phyloP scores from a whole-genome alignment of 1,140 invertebrate genomes.

The Drosophila pseudoobscura region DNA sequence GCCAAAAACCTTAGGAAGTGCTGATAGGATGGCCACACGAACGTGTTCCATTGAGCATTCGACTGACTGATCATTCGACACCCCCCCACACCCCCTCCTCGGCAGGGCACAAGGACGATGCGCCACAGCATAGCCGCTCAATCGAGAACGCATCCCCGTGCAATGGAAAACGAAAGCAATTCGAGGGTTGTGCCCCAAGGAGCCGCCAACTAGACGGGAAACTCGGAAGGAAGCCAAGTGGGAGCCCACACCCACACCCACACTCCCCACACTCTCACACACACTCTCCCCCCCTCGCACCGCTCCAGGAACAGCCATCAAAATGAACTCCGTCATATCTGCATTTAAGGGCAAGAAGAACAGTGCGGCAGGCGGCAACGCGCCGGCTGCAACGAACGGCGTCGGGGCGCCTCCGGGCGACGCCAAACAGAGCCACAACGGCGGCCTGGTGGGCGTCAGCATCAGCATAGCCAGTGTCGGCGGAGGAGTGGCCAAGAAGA shows the following conservation, averaged over 20 bases:
- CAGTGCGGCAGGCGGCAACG: conserved; percentile 24
- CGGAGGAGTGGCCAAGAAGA: conserved; percentile 55
- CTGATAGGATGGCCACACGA: conserved; percentile 20
- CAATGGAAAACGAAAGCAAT: conserved; percentile 37
- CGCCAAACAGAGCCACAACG: conserved; percentile 31
- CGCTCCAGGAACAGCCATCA: conserved; percentile 23
- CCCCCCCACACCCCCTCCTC: neutral
- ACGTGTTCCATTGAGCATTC: neutral
- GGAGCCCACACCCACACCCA: neutral
- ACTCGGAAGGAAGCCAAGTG: conserved; percentile 1
- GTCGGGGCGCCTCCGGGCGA: neutral
- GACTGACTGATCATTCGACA: neutral
- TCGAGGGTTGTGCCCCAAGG: conserved; percentile 38
- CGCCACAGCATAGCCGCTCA: neutral
- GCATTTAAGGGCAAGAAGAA: conserved; percentile 80
- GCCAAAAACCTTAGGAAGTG: neutral
- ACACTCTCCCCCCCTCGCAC: neutral
- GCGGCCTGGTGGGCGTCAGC: conserved; percentile 33
- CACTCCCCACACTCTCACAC: too few relatives aligned
- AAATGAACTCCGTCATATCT: conserved; percentile 83
- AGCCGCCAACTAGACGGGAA: conserved; percentile 8
- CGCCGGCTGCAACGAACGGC: conserved; percentile 12
- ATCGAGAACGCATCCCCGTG: neutral
- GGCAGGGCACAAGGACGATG: conserved; percentile 13
- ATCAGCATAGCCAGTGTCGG: conserved; percentile 51